Conservation (phyloP, 2,113 vertebrate genomes). For the Pedetes capensis region DNA sequence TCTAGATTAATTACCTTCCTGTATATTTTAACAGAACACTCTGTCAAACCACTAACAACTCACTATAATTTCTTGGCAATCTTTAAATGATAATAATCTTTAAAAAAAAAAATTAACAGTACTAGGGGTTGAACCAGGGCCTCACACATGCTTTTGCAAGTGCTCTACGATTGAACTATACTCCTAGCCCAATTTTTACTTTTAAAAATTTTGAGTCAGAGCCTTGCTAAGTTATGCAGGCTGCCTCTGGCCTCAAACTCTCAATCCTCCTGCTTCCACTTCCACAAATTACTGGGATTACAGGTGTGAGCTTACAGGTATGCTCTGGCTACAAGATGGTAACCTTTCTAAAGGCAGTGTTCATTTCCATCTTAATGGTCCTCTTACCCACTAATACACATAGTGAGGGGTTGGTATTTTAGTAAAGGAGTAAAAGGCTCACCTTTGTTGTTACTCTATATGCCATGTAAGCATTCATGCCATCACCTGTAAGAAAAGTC, state of each 20-base stretch:
- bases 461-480: slow-evolving; percentile 99
- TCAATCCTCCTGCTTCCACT: too few species aligned
- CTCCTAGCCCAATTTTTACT: too few species aligned
- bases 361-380: neutral
- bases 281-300: too few species aligned
- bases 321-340: neutral
- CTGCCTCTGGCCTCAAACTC: too few species aligned
- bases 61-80: neutral
- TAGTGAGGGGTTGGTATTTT: neutral
- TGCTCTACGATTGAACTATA: too few species aligned
- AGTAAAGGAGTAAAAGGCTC: slow-evolving; percentile 47
- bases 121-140: too few species aligned
- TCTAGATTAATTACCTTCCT: neutral
- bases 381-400: neutral
- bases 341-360: neutral
- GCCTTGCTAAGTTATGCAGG: too few species aligned
- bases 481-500: slow-evolving; percentile 89
- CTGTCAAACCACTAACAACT: neutral
- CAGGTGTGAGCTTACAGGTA: too few species aligned
- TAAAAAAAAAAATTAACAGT: too few species aligned
- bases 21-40: neutral
- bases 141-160: too few species aligned
- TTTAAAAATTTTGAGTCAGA: too few species aligned
- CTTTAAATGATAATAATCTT: neutral
- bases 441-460: slow-evolving; percentile 98